phyloP scores from a whole-genome alignment of 2,888 invertebrate genomes.

The Frankliniella intonsa region DNA sequence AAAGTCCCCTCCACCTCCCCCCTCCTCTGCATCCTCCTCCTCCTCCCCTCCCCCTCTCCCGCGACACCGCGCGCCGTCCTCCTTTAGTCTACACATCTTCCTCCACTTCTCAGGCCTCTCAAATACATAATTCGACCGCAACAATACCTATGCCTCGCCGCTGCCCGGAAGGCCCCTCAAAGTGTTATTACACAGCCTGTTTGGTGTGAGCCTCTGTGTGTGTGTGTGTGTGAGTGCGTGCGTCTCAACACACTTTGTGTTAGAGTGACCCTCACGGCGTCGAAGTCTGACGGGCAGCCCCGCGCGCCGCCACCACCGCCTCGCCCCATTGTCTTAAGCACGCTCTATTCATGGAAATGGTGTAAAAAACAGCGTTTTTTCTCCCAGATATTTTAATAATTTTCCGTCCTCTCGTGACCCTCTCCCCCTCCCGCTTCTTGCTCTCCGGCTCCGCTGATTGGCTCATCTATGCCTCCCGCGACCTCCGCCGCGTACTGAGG shows the following conservation, averaged over 20 bases:
- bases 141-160: not conserved
- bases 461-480: no score
- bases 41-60: not conserved
- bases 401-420: no score
- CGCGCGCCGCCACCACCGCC: not conserved
- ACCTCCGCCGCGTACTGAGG: no score
- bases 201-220: not conserved
- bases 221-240: not conserved
- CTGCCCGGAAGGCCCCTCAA: not conserved
- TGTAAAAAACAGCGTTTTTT: not conserved
- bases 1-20: not conserved
- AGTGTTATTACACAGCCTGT: not conserved
- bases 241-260: not conserved
- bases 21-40: not conserved
- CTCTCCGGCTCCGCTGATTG: no score
- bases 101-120: not conserved
- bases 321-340: not conserved
- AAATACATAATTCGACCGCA: constrained; percentile 1
- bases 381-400: not conserved
- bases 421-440: no score
- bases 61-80: not conserved
- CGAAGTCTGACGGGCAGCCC: not conserved
- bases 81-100: no score
- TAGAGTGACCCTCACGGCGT: not conserved
- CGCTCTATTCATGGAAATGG: not conserved